These are phyloP conservation scores for Eulithis testata DNA, from an alignment of 2,888 invertebrate species.

Conservation along the genomic window DNA sequence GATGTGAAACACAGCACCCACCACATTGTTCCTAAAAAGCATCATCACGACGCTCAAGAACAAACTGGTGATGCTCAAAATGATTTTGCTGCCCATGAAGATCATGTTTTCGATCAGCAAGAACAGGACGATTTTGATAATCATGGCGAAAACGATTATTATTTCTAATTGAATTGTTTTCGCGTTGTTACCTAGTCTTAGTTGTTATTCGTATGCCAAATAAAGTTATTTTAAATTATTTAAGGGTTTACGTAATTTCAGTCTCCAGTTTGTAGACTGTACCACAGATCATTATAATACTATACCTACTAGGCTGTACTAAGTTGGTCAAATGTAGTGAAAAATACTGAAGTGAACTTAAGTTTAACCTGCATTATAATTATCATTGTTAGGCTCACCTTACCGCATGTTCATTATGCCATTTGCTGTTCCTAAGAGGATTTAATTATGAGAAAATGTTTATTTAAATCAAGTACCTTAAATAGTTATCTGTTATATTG, in stretches of 20 bases:
- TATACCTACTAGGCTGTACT: too few species aligned
- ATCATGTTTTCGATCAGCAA: constrained; percentile 65
- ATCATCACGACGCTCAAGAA: constrained; percentile 38
- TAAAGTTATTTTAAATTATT: constrained; percentile 10
- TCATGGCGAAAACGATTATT: constrained; percentile 37
- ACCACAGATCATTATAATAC: too few species aligned
- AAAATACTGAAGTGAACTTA: too few species aligned
- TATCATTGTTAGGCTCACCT: too few species aligned
- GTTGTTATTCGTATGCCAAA: not conserved
- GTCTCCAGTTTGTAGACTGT: too few species aligned
- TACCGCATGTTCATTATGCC: too few species aligned
- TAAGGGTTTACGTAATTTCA: not conserved
- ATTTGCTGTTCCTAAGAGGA: too few species aligned
- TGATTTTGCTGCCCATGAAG: constrained; percentile 19
- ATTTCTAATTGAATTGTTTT: constrained; percentile 8
- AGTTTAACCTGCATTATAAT: too few species aligned
- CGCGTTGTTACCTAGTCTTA: not conserved
- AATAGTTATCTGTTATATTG: too few species aligned
- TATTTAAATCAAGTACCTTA: too few species aligned
- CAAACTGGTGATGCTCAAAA: constrained; percentile 1
- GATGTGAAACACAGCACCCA: constrained; percentile 41
- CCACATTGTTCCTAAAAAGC: constrained; percentile 45
- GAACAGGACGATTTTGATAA: constrained; percentile 56
- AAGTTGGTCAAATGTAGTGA: too few species aligned
- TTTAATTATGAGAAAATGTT: too few species aligned